Conservation (phyloP, 2,888 invertebrate genomes). For the Pharmacophagus antenor region DNA sequence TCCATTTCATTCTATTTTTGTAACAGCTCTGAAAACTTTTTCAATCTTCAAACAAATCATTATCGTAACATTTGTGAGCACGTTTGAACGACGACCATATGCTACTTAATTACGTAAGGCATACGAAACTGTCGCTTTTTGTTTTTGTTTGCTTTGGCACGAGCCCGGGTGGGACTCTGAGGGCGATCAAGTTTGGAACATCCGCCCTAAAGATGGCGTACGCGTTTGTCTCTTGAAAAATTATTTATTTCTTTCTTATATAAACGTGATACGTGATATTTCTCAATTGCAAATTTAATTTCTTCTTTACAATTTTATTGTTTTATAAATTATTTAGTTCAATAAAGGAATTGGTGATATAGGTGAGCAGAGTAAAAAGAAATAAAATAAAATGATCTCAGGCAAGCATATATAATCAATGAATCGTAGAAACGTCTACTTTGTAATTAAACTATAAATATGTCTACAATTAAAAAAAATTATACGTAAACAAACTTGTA, state of each 20-base stretch:
- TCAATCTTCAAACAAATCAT: slow-evolving; percentile 28
- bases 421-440: too few relatives aligned
- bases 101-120: slow-evolving; percentile 45
- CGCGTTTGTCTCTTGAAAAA: not conserved
- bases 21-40: slow-evolving; percentile 19
- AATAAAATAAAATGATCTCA: too few relatives aligned
- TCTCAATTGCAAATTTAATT: not conserved
- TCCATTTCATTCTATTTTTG: slow-evolving; percentile 19
- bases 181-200: slow-evolving; percentile 37
- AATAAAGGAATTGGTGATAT: too few relatives aligned
- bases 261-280: not conserved
- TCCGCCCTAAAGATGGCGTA: slow-evolving; percentile 32
- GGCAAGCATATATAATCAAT: too few relatives aligned
- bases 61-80: slow-evolving; percentile 18
- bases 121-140: slow-evolving; percentile 40
- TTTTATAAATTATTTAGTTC: too few relatives aligned
- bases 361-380: too few relatives aligned
- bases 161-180: slow-evolving; percentile 33
- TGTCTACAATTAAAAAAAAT: too few relatives aligned
- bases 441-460: too few relatives aligned
- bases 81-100: slow-evolving; percentile 40
- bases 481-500: not conserved
- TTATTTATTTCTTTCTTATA: not conserved
- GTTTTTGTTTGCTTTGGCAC: slow-evolving; percentile 50
- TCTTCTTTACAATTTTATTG: too few relatives aligned